Conservation (phyloP, 2,888 invertebrate genomes). For the Tubiluchus corallicola region DNA sequence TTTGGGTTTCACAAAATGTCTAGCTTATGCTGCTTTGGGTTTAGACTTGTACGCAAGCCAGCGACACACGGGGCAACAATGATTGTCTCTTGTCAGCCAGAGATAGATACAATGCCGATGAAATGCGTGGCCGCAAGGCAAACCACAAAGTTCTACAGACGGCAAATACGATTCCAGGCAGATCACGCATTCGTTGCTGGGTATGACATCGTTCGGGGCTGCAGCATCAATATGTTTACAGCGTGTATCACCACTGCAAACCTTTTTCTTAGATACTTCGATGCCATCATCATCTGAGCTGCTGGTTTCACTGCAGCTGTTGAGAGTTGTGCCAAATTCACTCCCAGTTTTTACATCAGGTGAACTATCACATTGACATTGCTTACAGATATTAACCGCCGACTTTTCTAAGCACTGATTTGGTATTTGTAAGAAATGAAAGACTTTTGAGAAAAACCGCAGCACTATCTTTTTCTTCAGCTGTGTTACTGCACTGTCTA, state of each 20-base stretch:
- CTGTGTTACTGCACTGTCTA: neutral
- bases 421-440: too few relatives aligned
- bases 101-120: slow-evolving; percentile 34
- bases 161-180: slow-evolving; percentile 32
- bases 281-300: too few relatives aligned
- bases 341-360: neutral
- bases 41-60: slow-evolving; percentile 34
- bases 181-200: slow-evolving; percentile 32
- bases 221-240: neutral
- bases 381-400: too few relatives aligned
- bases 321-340: neutral
- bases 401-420: too few relatives aligned
- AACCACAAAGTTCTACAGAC: slow-evolving; percentile 30
- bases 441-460: neutral
- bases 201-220: slow-evolving; percentile 24
- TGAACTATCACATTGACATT: neutral
- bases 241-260: neutral
- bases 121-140: slow-evolving; percentile 36
- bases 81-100: slow-evolving; percentile 35
- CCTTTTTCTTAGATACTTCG: too few relatives aligned
- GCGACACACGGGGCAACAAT: slow-evolving; percentile 36
- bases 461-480: neutral
- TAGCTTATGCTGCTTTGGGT: slow-evolving; percentile 14
- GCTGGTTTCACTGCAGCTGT: neutral
- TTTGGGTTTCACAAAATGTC: too few relatives aligned